Conservation (phyloP, 2,888 invertebrate genomes). For the Coremacera marginata region DNA sequence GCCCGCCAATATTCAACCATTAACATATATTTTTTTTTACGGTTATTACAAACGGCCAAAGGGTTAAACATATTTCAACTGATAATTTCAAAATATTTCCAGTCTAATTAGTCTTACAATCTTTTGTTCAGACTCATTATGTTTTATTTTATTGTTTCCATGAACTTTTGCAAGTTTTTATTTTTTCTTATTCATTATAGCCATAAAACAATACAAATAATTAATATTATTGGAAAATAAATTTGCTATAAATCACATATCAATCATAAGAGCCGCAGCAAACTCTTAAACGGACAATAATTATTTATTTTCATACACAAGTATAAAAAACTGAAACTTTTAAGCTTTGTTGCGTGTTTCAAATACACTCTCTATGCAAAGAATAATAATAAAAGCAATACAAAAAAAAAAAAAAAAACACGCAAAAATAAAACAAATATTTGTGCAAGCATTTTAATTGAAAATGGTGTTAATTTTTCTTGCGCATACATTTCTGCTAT, state of each 20-base stretch:
- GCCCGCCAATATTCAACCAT: too few relatives aligned
- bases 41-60: too few relatives aligned
- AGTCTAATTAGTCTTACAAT: too few relatives aligned
- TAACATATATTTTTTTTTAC: too few relatives aligned
- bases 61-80: too few relatives aligned
- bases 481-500: background rate
- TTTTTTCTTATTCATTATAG: too few relatives aligned
- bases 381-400: background rate
- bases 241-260: background rate
- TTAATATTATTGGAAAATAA: background rate
- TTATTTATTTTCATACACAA: background rate
- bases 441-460: constrained; percentile 31
- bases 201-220: background rate
- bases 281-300: background rate
- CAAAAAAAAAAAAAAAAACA: background rate
- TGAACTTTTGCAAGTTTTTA: too few relatives aligned
- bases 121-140: too few relatives aligned
- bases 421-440: constrained; percentile 5
- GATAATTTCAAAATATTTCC: too few relatives aligned
- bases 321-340: constrained; percentile 12
- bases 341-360: constrained; percentile 24
- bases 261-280: too few relatives aligned
- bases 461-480: constrained; percentile 19
- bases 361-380: background rate
- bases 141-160: too few relatives aligned